Evolutionary conservation across 2,113 vertebrate species (phyloP), one percentile per base, ranked within the genome.

Genomic region (Orycteropus afer): DNA sequence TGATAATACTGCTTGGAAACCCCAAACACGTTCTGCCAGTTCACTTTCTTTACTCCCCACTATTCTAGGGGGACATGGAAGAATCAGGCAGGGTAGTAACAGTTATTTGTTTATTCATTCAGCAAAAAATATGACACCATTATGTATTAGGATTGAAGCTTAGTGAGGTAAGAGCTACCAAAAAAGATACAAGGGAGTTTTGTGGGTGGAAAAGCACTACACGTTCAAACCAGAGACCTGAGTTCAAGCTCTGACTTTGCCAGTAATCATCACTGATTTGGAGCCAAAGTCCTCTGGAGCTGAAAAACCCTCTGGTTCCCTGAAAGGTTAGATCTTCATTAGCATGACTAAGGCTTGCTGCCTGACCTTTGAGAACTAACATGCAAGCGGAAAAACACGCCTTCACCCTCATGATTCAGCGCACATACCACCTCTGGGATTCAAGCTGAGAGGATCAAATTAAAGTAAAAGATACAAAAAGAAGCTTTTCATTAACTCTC

Each of bases 291-390:
- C 55, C 76, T 95, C 74, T 73, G 78, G 14, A 91, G 65, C 55
- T 93, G 27, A n/a, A 90, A 89, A 96, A 87, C 61, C 76, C 40
- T 92, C 22, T 53, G 27, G 91, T 73, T 81, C 25, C 4, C 12
- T 49, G 47, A 84, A 97, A 96, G 82, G 49, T 86, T 91, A 92
- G 42, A 89, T 91, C 37, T 84, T 86, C 57, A 93, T 93, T 85
- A 94, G 55, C 79, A 95, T 91, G 95, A 94, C 93, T 73, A 79
- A 95, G 76, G 47, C 53, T 84, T 86, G 23, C 85, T 61, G 27
- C 14, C 74, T 96, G 93, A 96, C 96, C 92, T 97, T 96, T 95
- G 96, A 95, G 93, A 96, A 80, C 63, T 67, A 77, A 65, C 80
- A 25, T 74, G 71, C 80, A 91, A 85, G 61, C 83, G 86, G 88